Conservation (phyloP, 2,113 vertebrate genomes). For the Pipra filicauda region DNA sequence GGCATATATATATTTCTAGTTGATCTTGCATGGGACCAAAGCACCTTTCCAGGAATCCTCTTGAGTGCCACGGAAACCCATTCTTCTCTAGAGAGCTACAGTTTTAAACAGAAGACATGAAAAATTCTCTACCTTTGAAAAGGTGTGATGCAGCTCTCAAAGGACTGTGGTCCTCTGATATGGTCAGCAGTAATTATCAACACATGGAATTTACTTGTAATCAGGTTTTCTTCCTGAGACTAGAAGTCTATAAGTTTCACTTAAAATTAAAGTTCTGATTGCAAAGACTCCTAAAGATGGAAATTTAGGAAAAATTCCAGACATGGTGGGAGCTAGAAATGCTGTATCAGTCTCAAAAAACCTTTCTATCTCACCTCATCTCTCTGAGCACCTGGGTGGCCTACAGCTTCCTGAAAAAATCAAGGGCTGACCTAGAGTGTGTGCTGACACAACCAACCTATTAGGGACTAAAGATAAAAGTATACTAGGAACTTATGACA, state of each 20-base stretch:
- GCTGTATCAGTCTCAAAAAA: slow-evolving; percentile 3
- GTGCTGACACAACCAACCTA: slow-evolving; percentile 33
- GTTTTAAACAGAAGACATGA: background rate
- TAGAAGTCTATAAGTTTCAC: background rate
- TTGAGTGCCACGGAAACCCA: background rate
- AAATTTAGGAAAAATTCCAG: background rate
- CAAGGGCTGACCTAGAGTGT: slow-evolving; percentile 28
- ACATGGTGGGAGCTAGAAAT: background rate
- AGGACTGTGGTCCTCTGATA: background rate
- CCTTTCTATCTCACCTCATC: slow-evolving; percentile 45
- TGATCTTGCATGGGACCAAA: background rate
- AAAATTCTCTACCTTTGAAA: background rate
- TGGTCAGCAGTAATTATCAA: background rate
- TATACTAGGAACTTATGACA: background rate
- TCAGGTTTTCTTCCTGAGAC: background rate
- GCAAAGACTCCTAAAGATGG: background rate
- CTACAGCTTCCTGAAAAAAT: slow-evolving; percentile 29
- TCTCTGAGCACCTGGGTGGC: slow-evolving; percentile 45
- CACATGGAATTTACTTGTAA: background rate
- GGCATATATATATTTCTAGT: background rate
- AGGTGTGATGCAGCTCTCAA: background rate
- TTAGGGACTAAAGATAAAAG: slow-evolving; percentile 54
- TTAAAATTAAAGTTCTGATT: background rate
- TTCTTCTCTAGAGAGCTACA: background rate
- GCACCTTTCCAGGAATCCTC: background rate